phyloP scores from a whole-genome alignment of 2,888 invertebrate species.

The Allacma fusca region DNA sequence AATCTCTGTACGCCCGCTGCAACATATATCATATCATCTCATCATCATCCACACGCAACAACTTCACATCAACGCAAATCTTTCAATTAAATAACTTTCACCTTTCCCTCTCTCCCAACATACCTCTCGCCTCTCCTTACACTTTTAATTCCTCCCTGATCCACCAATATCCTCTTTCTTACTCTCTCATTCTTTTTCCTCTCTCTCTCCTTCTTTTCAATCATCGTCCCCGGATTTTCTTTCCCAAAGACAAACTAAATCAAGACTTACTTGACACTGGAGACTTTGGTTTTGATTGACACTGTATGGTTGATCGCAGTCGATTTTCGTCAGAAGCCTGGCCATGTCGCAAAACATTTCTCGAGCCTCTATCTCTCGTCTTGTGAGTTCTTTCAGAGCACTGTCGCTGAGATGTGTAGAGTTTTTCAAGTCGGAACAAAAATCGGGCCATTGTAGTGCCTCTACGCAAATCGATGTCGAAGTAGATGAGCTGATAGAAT shows the following conservation, averaged over 20 bases:
- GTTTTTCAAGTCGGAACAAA: conserved; percentile 54
- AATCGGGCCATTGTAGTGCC: conserved; percentile 52
- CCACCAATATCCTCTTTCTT: conserved; percentile 12
- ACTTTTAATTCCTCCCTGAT: conserved; percentile 20
- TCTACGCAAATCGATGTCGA: conserved; percentile 46
- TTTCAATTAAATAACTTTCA: conserved; percentile 25
- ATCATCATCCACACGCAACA: conserved; percentile 18
- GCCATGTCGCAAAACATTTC: conserved; percentile 59
- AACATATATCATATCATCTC: conserved; percentile 23
- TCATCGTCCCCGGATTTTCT: background rate
- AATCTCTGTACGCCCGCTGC: conserved; percentile 60
- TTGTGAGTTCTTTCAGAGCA: conserved; percentile 48
- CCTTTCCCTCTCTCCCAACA: background rate
- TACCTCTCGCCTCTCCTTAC: background rate
- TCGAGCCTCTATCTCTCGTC: conserved; percentile 49
- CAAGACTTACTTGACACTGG: conserved; percentile 55
- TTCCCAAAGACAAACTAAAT: conserved; percentile 3
- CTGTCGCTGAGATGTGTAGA: conserved; percentile 54
- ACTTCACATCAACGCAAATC: conserved; percentile 16
- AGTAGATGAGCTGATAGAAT: conserved; percentile 36
- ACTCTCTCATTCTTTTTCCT: background rate
- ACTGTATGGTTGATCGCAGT: conserved; percentile 59
- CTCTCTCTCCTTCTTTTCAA: background rate
- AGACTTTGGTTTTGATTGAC: conserved; percentile 56
- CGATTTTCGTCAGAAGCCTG: conserved; percentile 56